phyloP scores from a whole-genome alignment of 1,140 invertebrate species.

The Ips nitidus region DNA sequence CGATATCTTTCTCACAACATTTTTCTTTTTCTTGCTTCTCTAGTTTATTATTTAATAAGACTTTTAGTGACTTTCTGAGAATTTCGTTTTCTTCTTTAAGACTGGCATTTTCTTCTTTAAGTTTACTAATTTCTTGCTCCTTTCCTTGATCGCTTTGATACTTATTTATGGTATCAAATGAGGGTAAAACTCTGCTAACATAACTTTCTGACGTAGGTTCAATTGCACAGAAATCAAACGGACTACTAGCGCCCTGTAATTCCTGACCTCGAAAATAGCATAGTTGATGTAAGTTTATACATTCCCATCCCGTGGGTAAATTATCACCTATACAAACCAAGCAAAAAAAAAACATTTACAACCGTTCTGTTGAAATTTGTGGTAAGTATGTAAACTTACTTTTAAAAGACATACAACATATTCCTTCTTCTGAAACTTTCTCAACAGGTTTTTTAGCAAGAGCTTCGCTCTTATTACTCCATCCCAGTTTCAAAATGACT shows the following conservation, averaged over 20 bases:
- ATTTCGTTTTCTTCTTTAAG: slow-evolving; percentile 32
- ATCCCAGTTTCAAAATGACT: slow-evolving; percentile 45
- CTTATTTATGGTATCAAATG: slow-evolving; percentile 12
- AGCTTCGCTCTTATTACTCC: slow-evolving; percentile 43
- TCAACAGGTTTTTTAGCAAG: slow-evolving; percentile 44
- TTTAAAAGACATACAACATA: too few species aligned
- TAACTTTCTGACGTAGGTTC: background rate
- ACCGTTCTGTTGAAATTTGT: too few species aligned
- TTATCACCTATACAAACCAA: slow-evolving; percentile 31
- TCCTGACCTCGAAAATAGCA: slow-evolving; percentile 45
- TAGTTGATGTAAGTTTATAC: slow-evolving; percentile 42
- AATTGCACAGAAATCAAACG: slow-evolving; percentile 39
- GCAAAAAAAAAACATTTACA: too few species aligned
- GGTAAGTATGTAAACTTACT: too few species aligned
- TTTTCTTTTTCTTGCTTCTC: slow-evolving; percentile 18
- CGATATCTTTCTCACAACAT: background rate
- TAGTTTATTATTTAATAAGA: slow-evolving; percentile 37
- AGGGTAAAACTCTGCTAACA: background rate
- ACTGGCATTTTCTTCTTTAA: slow-evolving; percentile 40
- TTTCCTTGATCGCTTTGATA: slow-evolving; percentile 17
- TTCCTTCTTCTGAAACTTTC: too few species aligned
- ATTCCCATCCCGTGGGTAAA: slow-evolving; percentile 37
- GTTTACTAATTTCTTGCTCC: slow-evolving; percentile 34
- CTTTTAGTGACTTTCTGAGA: slow-evolving; percentile 38
- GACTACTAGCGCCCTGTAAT: slow-evolving; percentile 41